Conservation (phyloP, 2,888 invertebrate genomes). For the Drosophila atripex region DNA sequence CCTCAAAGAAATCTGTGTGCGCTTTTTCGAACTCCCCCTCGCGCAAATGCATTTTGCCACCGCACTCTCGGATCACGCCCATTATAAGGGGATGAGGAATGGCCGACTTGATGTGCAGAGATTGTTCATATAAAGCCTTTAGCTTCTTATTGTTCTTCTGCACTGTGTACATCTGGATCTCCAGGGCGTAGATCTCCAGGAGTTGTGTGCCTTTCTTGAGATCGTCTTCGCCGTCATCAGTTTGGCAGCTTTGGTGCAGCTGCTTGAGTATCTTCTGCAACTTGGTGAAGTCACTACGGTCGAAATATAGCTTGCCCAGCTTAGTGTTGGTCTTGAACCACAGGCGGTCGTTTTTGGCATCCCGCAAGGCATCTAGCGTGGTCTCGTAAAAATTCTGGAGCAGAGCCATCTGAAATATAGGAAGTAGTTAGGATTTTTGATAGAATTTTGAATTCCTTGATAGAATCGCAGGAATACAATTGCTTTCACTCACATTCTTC, state of each 20-base stretch:
- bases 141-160: constrained; percentile 99
- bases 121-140: constrained; percentile 98
- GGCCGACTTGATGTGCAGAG: constrained; percentile 98
- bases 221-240: constrained; percentile 98
- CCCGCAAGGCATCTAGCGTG: constrained; percentile 95
- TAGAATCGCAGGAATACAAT: background rate
- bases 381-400: constrained; percentile 99
- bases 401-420: constrained; percentile 91
- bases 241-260: constrained; percentile 98
- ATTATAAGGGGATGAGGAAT: constrained; percentile 99
- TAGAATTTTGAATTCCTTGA: too few relatives aligned
- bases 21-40: constrained; percentile 99
- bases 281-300: constrained; percentile 96
- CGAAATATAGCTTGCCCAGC: constrained; percentile 98
- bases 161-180: constrained; percentile 99
- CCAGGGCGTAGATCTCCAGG: constrained; percentile 98
- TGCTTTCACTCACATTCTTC: constrained; percentile 91
- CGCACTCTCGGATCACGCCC: constrained; percentile 99
- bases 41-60: constrained; percentile 99
- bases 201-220: constrained; percentile 98
- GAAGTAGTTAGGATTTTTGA: background rate
- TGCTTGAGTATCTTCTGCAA: constrained; percentile 98
- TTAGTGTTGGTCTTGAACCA: constrained; percentile 99
- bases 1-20: constrained; percentile 99
- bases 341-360: constrained; percentile 98